Conservation (phyloP, 2,888 invertebrate species). For the Drosophila antonietae region DNA sequence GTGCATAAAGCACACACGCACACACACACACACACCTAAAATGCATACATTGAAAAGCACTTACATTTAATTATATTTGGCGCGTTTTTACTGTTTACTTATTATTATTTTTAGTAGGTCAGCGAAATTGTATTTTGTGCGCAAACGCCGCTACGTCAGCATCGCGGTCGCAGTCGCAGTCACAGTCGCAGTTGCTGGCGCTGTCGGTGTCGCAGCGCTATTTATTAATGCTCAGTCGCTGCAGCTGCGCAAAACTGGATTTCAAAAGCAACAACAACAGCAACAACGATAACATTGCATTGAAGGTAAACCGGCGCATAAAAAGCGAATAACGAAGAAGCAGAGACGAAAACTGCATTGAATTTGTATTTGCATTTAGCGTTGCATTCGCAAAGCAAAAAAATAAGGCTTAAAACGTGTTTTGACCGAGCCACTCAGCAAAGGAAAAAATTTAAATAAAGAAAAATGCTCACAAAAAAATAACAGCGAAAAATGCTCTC, state of each 20-base stretch:
- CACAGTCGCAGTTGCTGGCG: conserved; percentile 28
- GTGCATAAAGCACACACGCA: conserved; percentile 21
- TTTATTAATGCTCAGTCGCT: conserved; percentile 42
- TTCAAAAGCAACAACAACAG: conserved; percentile 49
- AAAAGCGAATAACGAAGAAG: conserved; percentile 38
- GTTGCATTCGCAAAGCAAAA: conserved; percentile 54
- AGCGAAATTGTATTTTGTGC: conserved; percentile 68
- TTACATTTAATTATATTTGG: conserved; percentile 71
- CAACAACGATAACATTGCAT: conserved; percentile 49
- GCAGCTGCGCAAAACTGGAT: conserved; percentile 71
- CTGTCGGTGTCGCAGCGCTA: conserved; percentile 42
- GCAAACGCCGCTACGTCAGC: conserved; percentile 19
- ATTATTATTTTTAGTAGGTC: conserved; percentile 69
- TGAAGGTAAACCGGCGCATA: conserved; percentile 77
- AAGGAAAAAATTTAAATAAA: conserved; percentile 9
- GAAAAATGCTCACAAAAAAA: conserved; percentile 71
- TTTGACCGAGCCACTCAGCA: conserved; percentile 27
- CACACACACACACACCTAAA: neutral
- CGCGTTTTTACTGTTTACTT: conserved; percentile 46
- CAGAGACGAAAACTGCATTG: conserved; percentile 65
- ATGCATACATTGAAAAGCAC: conserved; percentile 46
- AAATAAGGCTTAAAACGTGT: conserved; percentile 64
- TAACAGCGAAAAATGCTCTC: conserved; percentile 38
- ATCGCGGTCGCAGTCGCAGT: conserved; percentile 1
- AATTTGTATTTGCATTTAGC: conserved; percentile 51